Conservation (phyloP, 2,888 invertebrate species). For the Cheilosia pagana region DNA sequence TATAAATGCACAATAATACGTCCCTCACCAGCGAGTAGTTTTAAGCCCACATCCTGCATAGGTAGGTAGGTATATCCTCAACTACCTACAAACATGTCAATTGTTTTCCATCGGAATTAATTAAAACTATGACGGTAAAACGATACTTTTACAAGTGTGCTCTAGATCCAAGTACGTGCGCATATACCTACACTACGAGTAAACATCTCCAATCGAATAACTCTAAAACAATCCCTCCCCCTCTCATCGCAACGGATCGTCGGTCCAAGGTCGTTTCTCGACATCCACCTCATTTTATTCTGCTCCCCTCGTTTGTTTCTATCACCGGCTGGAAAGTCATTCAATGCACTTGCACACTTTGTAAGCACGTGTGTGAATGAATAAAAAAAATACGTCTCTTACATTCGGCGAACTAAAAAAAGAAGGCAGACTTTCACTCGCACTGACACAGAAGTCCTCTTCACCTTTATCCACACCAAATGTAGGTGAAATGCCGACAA, state of each 20-base stretch:
- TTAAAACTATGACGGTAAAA: constrained; percentile 9
- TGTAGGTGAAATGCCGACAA: constrained; percentile 66
- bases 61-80: neutral
- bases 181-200: neutral
- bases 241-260: neutral
- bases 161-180: neutral
- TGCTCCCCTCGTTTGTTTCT: constrained; percentile 21
- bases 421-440: constrained; percentile 33
- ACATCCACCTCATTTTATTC: constrained; percentile 6
- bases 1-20: no score
- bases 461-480: constrained; percentile 25
- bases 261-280: constrained; percentile 35
- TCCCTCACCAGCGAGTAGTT: no score
- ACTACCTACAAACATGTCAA: neutral
- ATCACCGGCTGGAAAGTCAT: constrained; percentile 41
- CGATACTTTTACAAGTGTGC: neutral
- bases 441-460: constrained; percentile 24
- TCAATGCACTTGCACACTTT: constrained; percentile 29
- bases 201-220: constrained; percentile 29
- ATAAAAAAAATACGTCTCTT: constrained; percentile 41
- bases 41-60: neutral
- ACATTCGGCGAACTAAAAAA: constrained; percentile 27
- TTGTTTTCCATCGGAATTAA: constrained; percentile 1
- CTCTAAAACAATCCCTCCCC: neutral
- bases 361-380: constrained; percentile 37